These are phyloP conservation scores for Corythornis vintsioides DNA, from an alignment of 2,113 vertebrate genomes.

Conservation along the genomic window DNA sequence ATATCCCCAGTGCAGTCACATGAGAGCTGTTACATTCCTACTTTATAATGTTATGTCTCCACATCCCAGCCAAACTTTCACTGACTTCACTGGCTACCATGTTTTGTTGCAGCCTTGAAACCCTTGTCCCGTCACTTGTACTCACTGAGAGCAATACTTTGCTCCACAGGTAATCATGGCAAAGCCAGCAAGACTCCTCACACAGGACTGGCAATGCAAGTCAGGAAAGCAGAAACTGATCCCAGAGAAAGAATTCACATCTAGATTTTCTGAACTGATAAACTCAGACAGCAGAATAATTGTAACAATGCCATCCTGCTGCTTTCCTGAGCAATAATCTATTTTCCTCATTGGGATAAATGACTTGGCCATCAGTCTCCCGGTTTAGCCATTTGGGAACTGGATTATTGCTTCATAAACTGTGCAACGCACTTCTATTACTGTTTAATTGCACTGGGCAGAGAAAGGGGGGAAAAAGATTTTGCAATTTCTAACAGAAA, in stretches of 20 bases:
- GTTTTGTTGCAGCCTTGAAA: conserved; percentile 58
- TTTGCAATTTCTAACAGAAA: conserved; percentile 51
- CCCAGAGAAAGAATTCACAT: conserved; percentile 22
- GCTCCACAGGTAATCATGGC: neutral
- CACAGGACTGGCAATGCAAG: neutral
- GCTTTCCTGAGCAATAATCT: conserved; percentile 67
- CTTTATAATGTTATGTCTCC: conserved; percentile 71
- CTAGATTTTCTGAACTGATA: conserved; percentile 43
- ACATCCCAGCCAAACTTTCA: conserved; percentile 40
- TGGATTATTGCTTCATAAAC: conserved; percentile 77
- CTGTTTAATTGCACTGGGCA: conserved; percentile 68
- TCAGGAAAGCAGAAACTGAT: conserved; percentile 14
- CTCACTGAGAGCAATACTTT: neutral
- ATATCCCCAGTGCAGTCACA: conserved; percentile 64
- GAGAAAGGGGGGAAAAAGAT: conserved; percentile 55
- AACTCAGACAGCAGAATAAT: conserved; percentile 55
- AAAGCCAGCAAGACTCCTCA: neutral
- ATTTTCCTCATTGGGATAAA: conserved; percentile 72
- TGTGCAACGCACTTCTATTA: conserved; percentile 62
- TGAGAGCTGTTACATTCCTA: conserved; percentile 69
- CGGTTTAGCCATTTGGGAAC: conserved; percentile 67
- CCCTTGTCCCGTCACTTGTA: neutral
- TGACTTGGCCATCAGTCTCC: conserved; percentile 73
- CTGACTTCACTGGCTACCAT: conserved; percentile 63
- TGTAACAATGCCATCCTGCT: conserved; percentile 47